phyloP scores from a whole-genome alignment of 2,888 invertebrate species.

The Eilema depressum region DNA sequence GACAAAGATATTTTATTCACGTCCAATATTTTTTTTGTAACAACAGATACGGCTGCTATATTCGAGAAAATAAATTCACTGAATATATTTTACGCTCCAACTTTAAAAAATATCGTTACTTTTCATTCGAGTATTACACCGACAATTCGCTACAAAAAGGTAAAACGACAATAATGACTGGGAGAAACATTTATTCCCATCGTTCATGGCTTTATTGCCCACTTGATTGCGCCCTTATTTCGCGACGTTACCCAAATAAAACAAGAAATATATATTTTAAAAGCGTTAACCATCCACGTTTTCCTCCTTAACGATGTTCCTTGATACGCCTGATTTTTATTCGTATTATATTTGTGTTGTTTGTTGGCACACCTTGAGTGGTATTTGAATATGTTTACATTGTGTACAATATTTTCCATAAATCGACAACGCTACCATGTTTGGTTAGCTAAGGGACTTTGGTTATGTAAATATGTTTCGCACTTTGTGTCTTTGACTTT shows the following conservation, averaged over 20 bases:
- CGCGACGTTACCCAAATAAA: constrained; percentile 31
- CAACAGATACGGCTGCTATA: neutral
- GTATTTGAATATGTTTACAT: constrained; percentile 43
- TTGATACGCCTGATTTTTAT: constrained; percentile 20
- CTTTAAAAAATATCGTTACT: constrained; percentile 2
- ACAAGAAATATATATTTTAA: constrained; percentile 34
- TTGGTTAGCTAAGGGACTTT: constrained; percentile 33
- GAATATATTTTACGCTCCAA: neutral
- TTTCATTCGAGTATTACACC: constrained; percentile 14
- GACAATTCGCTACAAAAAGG: constrained; percentile 27
- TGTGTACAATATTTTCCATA: constrained; percentile 58
- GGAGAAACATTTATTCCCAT: constrained; percentile 45
- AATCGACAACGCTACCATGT: constrained; percentile 40
- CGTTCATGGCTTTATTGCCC: constrained; percentile 47
- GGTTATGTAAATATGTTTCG: constrained; percentile 37
- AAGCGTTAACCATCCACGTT: constrained; percentile 16
- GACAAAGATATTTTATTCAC: too few species aligned
- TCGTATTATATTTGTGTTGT: constrained; percentile 20
- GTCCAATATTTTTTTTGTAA: neutral
- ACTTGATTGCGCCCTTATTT: constrained; percentile 44
- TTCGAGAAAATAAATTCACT: neutral
- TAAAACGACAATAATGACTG: constrained; percentile 37
- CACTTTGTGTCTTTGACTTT: constrained; percentile 19
- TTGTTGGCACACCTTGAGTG: constrained; percentile 49
- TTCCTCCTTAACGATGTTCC: constrained; percentile 23